Evolutionary conservation across 1,140 invertebrate genomes (phyloP), one percentile per base, ranked within the genome.

Genomic region (Heliconius eleuchia): DNA sequence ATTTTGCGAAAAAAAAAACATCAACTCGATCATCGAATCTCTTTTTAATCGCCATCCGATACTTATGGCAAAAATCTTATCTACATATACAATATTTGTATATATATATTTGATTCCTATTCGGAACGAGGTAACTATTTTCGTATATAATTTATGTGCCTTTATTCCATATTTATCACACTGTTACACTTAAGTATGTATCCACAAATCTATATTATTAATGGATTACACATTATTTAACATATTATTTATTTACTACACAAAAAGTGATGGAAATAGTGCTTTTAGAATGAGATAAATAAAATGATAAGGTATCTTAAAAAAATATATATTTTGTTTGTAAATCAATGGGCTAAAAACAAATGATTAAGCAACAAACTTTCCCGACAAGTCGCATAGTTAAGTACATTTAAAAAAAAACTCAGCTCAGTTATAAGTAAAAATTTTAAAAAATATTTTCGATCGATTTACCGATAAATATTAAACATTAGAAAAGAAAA

Each of bases 41-140:
- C 42, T 39, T 73, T 37, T 55, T 16, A 16, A 73, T 73, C 52
- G 50, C 77, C 77, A 78, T n/a, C 23, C 77, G 42, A 71, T 70
- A 30, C 60, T n/a, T 75, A 82, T 80, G 66, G 78, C 78, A 75
- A 71, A 77, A 16, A 30, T 66, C 74, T 77, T 74, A n/a, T 55
- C 57, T 74, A 70, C 19, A 37, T 3, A 57, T 60, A 77, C 37
- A 70, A 77, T 71, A 52, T 72, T 75, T 77, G 76, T 34, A 34
- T 3, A 77, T 74, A 80, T 73, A 79, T 80, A 77, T 77, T 77
- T 76, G 50, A 80, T 82, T 79, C 81, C 81, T 42, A 60, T 76
- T 80, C 71, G 82, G 87, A 84, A 81, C 77, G 83, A 90, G 88
- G 89, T 90, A 90, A 90, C 89, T 89, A 87, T 85, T 84, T 84